Evolutionary conservation across 1,140 invertebrate species (phyloP).

Genomic region (Leptonema lineaticorne): DNA sequence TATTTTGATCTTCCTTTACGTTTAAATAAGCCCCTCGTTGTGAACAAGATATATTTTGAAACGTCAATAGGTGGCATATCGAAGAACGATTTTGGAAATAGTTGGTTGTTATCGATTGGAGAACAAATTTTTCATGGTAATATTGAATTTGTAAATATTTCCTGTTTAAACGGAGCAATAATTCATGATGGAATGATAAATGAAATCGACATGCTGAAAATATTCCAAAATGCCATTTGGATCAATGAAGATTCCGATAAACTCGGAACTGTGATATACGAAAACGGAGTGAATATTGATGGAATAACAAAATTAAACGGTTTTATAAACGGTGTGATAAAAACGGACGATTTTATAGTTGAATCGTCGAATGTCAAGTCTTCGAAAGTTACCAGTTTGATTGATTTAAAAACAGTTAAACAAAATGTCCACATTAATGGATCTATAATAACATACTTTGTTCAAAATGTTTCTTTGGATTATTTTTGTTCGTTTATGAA

Average conservation of each 20-base stretch:
- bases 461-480: constrained; percentile 19
- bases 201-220: constrained; percentile 11
- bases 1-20: constrained; percentile 25
- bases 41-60: constrained; percentile 34
- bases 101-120: constrained; percentile 36
- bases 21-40: constrained; percentile 32
- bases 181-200: constrained; percentile 28
- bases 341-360: constrained; percentile 30
- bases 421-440: constrained; percentile 41
- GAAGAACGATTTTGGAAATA: constrained; percentile 37
- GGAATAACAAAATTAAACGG: constrained; percentile 12
- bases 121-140: constrained; percentile 37
- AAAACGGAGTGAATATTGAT: constrained; percentile 10
- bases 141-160: constrained; percentile 35
- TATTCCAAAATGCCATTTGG: constrained; percentile 26
- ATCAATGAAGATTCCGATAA: constrained; percentile 24
- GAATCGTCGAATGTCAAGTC: neutral
- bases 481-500: constrained; percentile 22
- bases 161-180: constrained; percentile 16
- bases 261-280: constrained; percentile 17
- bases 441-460: constrained; percentile 38
- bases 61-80: constrained; percentile 36
- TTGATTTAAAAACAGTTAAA: constrained; percentile 33
- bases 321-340: constrained; percentile 19
- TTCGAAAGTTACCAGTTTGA: too few species aligned